Evolutionary conservation across 2,797 vertebrate species (phyloP).

Genomic region (Podarcis siculus): DNA sequence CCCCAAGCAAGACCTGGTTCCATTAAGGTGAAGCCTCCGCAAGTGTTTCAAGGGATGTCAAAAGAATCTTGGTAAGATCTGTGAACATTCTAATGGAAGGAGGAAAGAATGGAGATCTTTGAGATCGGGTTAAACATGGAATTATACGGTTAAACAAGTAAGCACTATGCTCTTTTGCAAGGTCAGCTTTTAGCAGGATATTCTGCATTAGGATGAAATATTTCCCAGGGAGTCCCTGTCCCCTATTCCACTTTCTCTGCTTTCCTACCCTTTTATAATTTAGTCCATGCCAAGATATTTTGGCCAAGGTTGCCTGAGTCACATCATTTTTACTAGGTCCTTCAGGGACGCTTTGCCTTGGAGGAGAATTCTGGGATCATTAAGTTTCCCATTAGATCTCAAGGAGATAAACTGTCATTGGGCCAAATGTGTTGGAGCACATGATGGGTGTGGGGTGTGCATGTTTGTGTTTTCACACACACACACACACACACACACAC

Average conservation of each 20-base stretch:
- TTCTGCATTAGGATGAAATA: accelerated
- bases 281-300: slow-evolving; percentile 39
- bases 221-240: neutral
- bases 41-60: neutral
- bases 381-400: slow-evolving; percentile 61
- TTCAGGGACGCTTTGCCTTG: slow-evolving; percentile 59
- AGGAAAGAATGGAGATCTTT: neutral
- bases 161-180: neutral
- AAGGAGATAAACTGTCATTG: slow-evolving; percentile 51
- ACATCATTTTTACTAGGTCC: slow-evolving; percentile 54
- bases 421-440: slow-evolving; percentile 37
- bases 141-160: neutral
- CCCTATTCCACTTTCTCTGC: neutral
- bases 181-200: neutral
- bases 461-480: slow-evolving; percentile 17
- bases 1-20: neutral
- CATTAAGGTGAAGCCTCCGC: neutral
- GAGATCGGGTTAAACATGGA: neutral
- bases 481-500: slow-evolving; percentile 38
- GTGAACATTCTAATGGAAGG: neutral
- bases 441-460: neutral
- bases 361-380: slow-evolving; percentile 61
- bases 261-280: slow-evolving; percentile 5
- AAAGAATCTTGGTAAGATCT: neutral
- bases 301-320: slow-evolving; percentile 42